Percentiles rank a stretch among this genome's conserved stretches.
phyloP scores from a whole-genome alignment of 2,888 invertebrate genomes.

The Ormia ochracea region DNA sequence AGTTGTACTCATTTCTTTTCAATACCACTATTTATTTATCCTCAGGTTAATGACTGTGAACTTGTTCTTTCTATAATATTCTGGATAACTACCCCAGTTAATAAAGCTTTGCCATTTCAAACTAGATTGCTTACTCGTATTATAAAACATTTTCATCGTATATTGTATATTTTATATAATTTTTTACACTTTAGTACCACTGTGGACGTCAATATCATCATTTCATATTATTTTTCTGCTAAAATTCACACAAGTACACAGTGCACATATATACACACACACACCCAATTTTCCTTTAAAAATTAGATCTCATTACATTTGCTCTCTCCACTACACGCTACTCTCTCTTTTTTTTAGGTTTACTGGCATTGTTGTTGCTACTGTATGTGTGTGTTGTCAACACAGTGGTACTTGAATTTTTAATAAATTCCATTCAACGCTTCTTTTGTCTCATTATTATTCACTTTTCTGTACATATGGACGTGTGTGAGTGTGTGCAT shows the following conservation, averaged over 20 bases:
- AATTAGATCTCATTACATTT: constrained; percentile 59
- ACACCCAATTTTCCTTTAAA: neutral
- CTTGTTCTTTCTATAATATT: too few relatives aligned
- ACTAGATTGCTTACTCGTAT: too few relatives aligned
- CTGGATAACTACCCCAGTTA: too few relatives aligned
- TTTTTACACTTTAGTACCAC: neutral
- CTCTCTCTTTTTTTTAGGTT: neutral
- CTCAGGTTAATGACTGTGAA: too few relatives aligned
- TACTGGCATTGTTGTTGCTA: neutral
- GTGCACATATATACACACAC: too few relatives aligned
- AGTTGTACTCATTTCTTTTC: too few relatives aligned
- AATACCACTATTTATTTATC: too few relatives aligned
- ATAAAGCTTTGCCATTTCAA: too few relatives aligned
- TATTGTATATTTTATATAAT: neutral
- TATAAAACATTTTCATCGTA: neutral
- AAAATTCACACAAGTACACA: neutral
- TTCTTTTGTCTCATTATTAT: constrained; percentile 61
- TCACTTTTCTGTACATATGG: constrained; percentile 26
- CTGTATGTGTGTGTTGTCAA: constrained; percentile 64
- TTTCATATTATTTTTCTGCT: constrained; percentile 43
- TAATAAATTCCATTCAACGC: constrained; percentile 69
- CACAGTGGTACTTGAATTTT: constrained; percentile 72
- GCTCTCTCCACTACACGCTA: constrained; percentile 6
- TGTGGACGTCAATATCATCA: constrained; percentile 37
- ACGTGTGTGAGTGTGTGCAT: neutral